These are phyloP conservation scores for Sebastes kiyomatsui DNA, from an alignment of 2,797 vertebrate genomes.

Conservation along the genomic window DNA sequence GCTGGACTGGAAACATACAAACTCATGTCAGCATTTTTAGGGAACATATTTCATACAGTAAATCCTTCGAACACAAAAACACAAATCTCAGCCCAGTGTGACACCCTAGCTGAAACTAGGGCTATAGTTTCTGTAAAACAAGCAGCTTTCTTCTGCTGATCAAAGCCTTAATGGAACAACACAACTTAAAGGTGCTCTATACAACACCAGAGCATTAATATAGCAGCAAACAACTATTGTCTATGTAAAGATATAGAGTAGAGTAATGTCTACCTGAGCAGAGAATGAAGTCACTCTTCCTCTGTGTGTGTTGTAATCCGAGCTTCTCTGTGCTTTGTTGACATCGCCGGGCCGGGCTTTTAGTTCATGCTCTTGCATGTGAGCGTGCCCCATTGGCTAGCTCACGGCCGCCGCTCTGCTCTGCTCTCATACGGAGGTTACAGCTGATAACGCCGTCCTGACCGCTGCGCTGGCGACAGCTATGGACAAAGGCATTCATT, in stretches of 20 bases:
- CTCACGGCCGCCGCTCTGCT: no score
- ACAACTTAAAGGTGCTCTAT: no score
- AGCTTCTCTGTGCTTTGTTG: no score
- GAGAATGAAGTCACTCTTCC: no score
- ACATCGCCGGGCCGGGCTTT: rapidly evolving
- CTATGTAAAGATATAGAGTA: no score
- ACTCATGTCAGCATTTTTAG: background rate
- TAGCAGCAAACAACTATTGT: no score
- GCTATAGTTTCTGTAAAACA: background rate
- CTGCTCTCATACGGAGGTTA: no score
- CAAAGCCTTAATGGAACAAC: background rate
- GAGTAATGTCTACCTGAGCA: no score
- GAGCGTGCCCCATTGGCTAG: rapidly evolving
- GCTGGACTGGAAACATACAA: background rate
- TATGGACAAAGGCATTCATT: no score
- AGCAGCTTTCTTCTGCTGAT: background rate
- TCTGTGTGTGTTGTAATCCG: no score
- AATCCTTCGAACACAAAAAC: constrained; percentile 7
- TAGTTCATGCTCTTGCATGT: rapidly evolving
- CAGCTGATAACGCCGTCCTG: no score
- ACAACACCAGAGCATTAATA: rapidly evolving
- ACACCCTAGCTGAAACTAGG: no score
- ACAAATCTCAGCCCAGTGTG: background rate
- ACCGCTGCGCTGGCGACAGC: rapidly evolving
- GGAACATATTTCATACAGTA: background rate